A percentile compares a stretch with the other conserved stretches of the same genome.
These are phyloP conservation scores for Nephrotoma guestfalica DNA, from an alignment of 2,888 invertebrate genomes.

Conservation along the genomic window DNA sequence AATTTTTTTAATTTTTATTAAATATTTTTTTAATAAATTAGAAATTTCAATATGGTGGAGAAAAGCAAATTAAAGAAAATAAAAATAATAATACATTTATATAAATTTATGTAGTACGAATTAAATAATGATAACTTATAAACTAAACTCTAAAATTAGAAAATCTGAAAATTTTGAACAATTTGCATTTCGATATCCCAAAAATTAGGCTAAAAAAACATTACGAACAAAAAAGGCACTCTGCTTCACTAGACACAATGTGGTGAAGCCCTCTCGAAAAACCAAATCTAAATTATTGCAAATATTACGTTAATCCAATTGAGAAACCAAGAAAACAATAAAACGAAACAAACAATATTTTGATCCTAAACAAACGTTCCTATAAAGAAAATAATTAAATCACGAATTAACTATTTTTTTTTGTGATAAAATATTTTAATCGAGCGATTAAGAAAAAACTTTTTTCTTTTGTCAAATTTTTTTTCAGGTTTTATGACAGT, in stretches of 20 bases:
- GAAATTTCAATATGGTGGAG: not conserved
- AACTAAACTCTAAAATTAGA: not conserved
- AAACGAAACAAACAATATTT: not conserved
- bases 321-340: not conserved
- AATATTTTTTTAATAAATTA: not conserved
- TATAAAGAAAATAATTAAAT: not conserved
- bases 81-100: not conserved
- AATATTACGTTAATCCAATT: not conserved
- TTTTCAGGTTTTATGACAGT: not conserved
- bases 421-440: not conserved
- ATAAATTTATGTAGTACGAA: not conserved
- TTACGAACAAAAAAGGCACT: not conserved
- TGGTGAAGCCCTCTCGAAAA: not conserved
- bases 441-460: not conserved
- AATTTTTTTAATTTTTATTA: conserved; percentile 4
- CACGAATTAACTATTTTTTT: not conserved
- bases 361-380: not conserved
- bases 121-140: not conserved
- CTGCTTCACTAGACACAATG: not conserved
- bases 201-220: not conserved
- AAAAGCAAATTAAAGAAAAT: not conserved
- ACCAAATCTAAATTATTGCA: not conserved
- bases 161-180: not conserved
- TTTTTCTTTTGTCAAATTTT: not conserved
- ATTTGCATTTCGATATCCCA: not conserved